Percentiles rank a stretch among this genome's conserved stretches.
These are phyloP conservation scores for Ctenochaetus hawaiiensis DNA, from an alignment of 2,797 vertebrate genomes.

Conservation along the genomic window DNA sequence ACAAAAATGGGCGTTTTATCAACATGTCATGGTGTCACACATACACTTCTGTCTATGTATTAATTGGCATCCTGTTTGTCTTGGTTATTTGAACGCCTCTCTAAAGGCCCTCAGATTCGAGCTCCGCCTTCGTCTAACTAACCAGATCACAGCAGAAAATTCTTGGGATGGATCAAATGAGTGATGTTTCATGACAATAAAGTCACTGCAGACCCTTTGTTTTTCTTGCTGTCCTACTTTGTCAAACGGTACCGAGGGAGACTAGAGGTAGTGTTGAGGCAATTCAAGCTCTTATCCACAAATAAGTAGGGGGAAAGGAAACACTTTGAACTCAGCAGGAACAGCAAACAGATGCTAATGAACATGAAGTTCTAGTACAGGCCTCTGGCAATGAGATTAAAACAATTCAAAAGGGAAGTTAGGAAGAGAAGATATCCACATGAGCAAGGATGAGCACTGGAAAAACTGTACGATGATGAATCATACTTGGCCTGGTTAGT, in stretches of 20 bases:
- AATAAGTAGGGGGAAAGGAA: constrained; percentile 62
- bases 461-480: constrained; percentile 50
- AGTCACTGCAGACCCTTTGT: constrained; percentile 70
- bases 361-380: constrained; percentile 76
- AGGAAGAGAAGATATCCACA: constrained; percentile 58
- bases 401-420: constrained; percentile 69
- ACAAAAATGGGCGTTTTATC: neutral
- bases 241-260: constrained; percentile 67
- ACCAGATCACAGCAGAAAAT: constrained; percentile 60
- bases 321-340: constrained; percentile 76
- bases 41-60: neutral
- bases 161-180: constrained; percentile 58
- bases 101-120: constrained; percentile 30
- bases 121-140: constrained; percentile 56
- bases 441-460: constrained; percentile 55
- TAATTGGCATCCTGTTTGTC: constrained; percentile 24
- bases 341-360: constrained; percentile 82
- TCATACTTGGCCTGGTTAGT: constrained; percentile 35
- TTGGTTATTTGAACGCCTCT: constrained; percentile 49
- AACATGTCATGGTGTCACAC: neutral
- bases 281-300: constrained; percentile 69
- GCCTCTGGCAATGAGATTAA: constrained; percentile 77
- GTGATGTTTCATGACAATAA: constrained; percentile 70
- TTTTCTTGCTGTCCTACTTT: constrained; percentile 74
- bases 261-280: constrained; percentile 68